Base-by-base conservation (phyloP, 2,113 vertebrate genomes). In the Thunnus thynnus region DNA sequence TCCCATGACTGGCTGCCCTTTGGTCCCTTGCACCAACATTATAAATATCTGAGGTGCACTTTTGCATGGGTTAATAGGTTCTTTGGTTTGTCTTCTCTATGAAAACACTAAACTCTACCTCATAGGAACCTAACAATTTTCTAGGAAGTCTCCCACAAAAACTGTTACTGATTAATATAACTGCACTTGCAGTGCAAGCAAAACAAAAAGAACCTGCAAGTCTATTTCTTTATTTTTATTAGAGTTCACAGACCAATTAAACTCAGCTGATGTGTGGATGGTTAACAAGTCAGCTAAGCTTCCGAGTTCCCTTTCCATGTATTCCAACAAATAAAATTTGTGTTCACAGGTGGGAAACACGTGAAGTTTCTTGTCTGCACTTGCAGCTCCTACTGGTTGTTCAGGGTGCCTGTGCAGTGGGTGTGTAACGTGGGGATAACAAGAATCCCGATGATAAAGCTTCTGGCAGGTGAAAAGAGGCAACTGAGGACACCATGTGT, bases 21-120 rank as follows among this genome's bases (percentile, higher is more conserved):
- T 54, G 66, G 17, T 69, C 30, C 14, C 48, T 13, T 14, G 17
- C 67, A 69, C 41, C 30, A 17, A 55, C 57, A 32, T 68, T 36
- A 50, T 50, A 63, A 65, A 55, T 56, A 32, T 60, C 22, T 48
- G 20, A 32, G 36, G 20, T 44, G 72, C 50, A 64, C 52, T 9
- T 67, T 71, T 73, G 20, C 65, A 46, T 7, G 10, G 55, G 32
- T 54, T 73, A 69, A 11, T 61, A 55, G 20, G 12, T 68, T 73
- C n/a, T 27, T 74, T 50, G 1, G 51, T 86, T 73, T 55, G 27
- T 56, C 14, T 22, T 54, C 20, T 18, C 13, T 54, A 20, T 18
- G 22, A 62, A 61, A 68, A 55, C 44, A 14, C 11, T 3, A 36
- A 72, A 75, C 54, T 17, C 62, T 73, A 17, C 18, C 44, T 54